Percentiles rank a stretch among this genome's conserved stretches.
Conservation (phyloP, 2,888 invertebrate genomes). For the Eustalomyia histrio region DNA sequence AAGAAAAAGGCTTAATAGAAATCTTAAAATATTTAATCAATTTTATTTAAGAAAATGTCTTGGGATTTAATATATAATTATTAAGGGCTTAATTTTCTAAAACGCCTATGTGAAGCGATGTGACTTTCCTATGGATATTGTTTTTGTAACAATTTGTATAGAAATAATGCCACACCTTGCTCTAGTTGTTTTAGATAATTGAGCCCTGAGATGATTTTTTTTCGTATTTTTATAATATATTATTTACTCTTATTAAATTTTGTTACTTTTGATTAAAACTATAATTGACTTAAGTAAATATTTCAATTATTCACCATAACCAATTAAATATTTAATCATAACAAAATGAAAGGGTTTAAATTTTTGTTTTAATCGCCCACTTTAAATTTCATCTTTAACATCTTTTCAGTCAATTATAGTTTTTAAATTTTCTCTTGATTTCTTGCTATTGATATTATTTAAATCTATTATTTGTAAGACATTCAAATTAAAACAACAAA, state of each 20-base stretch:
- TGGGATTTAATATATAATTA: not conserved
- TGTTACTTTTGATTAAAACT: not conserved
- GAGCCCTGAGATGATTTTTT: not conserved
- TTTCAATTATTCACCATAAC: not conserved
- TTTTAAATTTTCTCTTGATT: no score
- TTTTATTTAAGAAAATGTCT: not conserved
- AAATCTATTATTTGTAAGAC: not conserved
- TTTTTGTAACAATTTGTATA: no score
- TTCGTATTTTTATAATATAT: conserved; percentile 5
- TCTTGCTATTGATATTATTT: no score
- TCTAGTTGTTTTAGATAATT: no score
- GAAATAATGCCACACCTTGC: no score
- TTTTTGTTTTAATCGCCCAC: no score
- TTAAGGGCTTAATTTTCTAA: no score
- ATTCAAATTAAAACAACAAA: conserved; percentile 26
- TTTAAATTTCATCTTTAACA: no score
- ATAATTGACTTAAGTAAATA: not conserved
- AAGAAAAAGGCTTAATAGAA: conserved; percentile 42
- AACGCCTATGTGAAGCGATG: no score
- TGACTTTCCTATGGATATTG: no score
- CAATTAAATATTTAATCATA: no score
- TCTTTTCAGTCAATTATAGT: not conserved
- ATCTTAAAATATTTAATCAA: not conserved
- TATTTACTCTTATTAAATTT: not conserved
- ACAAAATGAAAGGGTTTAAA: no score